These are phyloP conservation scores for Campylorhamphus procurvoides DNA, from an alignment of 2,113 vertebrate species.

Conservation along the genomic window DNA sequence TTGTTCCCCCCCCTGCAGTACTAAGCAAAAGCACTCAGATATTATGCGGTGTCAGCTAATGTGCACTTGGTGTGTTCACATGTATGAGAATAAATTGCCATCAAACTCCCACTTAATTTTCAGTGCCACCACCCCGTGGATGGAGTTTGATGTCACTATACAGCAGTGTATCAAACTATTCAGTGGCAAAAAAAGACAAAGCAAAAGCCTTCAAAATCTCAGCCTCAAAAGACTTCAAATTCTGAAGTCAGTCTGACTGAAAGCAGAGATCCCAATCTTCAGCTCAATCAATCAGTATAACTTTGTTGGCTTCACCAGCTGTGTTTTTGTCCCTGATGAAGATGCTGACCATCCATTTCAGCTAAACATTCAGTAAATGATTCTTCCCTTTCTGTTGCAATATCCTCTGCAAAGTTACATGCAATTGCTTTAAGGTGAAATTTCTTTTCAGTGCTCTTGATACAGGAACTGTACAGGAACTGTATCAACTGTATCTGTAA, in stretches of 20 bases:
- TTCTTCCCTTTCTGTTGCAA: background rate
- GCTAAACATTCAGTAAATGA: background rate
- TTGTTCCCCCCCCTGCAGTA: background rate
- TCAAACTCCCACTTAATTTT: background rate
- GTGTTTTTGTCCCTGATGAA: background rate
- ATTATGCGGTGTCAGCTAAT: background rate
- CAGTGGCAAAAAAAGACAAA: background rate
- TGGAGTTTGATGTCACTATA: background rate
- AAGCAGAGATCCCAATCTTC: background rate
- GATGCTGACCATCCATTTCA: background rate
- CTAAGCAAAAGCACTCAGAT: background rate
- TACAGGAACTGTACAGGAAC: too few species aligned
- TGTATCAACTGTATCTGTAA: too few species aligned
- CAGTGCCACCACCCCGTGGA: background rate
- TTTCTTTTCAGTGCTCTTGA: background rate
- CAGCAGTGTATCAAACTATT: background rate
- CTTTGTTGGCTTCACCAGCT: background rate
- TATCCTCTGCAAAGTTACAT: background rate
- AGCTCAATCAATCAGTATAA: background rate
- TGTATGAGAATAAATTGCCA: background rate
- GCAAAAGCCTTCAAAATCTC: background rate
- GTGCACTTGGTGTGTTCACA: rapidly evolving
- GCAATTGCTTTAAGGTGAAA: background rate
- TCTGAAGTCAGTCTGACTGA: background rate
- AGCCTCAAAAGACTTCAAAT: background rate